Evolutionary conservation across 1,140 invertebrate species (phyloP).

Genomic region (Cotesia glomerata): DNA sequence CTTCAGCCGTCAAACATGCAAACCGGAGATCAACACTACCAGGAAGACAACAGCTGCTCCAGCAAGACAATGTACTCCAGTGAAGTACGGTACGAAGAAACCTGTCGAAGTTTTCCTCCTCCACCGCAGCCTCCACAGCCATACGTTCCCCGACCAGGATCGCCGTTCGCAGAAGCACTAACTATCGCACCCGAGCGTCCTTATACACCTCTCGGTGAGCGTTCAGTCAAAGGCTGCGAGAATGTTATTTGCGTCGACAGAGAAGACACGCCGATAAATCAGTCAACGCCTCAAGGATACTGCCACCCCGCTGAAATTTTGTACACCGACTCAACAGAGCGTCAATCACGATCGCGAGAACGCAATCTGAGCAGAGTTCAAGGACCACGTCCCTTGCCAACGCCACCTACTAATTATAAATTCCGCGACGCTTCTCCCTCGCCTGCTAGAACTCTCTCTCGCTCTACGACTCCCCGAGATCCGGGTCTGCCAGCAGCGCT

Average conservation of each 20-base stretch:
- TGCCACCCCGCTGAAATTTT: slow-evolving; percentile 55
- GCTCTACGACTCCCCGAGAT: slow-evolving; percentile 45
- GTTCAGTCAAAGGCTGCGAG: slow-evolving; percentile 36
- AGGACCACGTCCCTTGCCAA: slow-evolving; percentile 54
- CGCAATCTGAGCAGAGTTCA: slow-evolving; percentile 34
- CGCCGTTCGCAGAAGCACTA: slow-evolving; percentile 72
- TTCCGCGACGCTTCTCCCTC: slow-evolving; percentile 53
- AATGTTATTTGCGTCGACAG: slow-evolving; percentile 33
- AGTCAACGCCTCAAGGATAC: slow-evolving; percentile 40
- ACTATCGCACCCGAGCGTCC: slow-evolving; percentile 72
- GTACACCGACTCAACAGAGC: slow-evolving; percentile 44
- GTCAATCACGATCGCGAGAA: slow-evolving; percentile 37
- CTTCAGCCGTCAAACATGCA: slow-evolving; percentile 32
- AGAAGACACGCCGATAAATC: slow-evolving; percentile 50
- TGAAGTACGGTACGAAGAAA: slow-evolving; percentile 53
- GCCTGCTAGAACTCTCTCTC: slow-evolving; percentile 43
- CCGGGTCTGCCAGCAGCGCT: slow-evolving; percentile 41
- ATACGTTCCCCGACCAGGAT: slow-evolving; percentile 55
- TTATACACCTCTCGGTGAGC: slow-evolving; percentile 64
- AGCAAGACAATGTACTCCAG: slow-evolving; percentile 38
- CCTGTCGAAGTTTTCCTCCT: slow-evolving; percentile 40
- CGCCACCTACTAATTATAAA: slow-evolving; percentile 54
- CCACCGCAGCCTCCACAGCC: slow-evolving; percentile 41
- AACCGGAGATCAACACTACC: neutral
- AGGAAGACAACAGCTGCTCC: neutral